Conservation (phyloP, 2,797 vertebrate genomes). For the Phoebastria nigripes region DNA sequence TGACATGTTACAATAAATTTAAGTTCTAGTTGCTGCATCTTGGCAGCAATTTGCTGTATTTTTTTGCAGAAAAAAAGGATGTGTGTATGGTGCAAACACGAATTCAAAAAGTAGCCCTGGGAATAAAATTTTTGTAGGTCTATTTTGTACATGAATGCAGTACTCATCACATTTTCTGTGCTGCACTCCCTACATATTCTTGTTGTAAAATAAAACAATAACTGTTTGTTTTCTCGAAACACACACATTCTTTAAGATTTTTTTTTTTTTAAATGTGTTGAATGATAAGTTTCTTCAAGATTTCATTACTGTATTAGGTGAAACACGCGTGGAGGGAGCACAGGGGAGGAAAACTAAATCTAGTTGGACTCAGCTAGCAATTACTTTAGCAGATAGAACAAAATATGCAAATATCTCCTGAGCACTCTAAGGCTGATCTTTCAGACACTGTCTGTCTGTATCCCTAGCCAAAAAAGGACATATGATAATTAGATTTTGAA, state of each 20-base stretch:
- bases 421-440: background rate
- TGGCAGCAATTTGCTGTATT: background rate
- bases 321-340: background rate
- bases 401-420: background rate
- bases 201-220: background rate
- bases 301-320: background rate
- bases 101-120: background rate
- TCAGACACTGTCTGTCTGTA: background rate
- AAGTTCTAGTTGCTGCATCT: background rate
- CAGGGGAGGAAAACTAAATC: background rate
- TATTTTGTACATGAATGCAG: background rate
- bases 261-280: background rate
- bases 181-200: background rate
- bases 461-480: background rate
- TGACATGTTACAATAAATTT: background rate
- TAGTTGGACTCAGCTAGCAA: background rate
- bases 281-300: background rate
- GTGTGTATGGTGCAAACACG: background rate
- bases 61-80: background rate
- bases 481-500: conserved; percentile 43
- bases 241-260: background rate
- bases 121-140: background rate
- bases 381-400: conserved; percentile 32
- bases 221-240: background rate
- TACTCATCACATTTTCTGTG: background rate